Base-by-base conservation (phyloP, 2,888 invertebrate genomes). In the Catocala fraxini region DNA sequence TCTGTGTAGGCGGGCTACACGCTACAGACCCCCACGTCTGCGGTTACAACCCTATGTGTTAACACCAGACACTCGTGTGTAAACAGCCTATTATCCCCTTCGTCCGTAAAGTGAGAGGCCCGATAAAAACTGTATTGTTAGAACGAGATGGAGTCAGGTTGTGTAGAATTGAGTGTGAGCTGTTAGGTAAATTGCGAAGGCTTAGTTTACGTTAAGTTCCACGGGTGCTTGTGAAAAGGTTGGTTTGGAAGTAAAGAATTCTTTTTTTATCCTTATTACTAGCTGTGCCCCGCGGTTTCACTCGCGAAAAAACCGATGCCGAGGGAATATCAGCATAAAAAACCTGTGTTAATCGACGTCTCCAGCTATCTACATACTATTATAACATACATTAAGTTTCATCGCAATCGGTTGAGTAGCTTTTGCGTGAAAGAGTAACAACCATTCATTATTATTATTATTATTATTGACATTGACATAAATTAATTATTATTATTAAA, bases 21-120 rank as follows among this genome's bases (percentile, higher is more conserved):
- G 51, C 43, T 13, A 5, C 2, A 10, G 42, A 11, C 66, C 75
- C 74, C 66, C 51, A 34, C 58, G 77, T 75, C 75, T 75, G 75
- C 71, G 75, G 75, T 75, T 53, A 15, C 51, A 43, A 67, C 58
- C 25, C 47, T 33, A 33, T 51, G 60, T 65, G 59, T 43, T 45
- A 25, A 42, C 15, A 52, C 56, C 35, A 58, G 12, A 41, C 43
- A 9, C 13, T 42, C 42, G 57, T 52, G 51, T 63, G 57, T 47
- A 42, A 45, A n/a, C 42, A 15, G 56, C 59, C 61, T 64, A 46
- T 58, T 12, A 15, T 56, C 7, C 48, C 15, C 13, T 46, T 34
- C 35, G 41, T n/a, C 54, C 55, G 12, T 12, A 5, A 12, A 46
- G 10, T 5, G 46, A 49, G 46, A 52, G 15, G 10, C n/a, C 51